phyloP scores from a whole-genome alignment of 1,140 invertebrate species.

The Acromyrmex charruanus region DNA sequence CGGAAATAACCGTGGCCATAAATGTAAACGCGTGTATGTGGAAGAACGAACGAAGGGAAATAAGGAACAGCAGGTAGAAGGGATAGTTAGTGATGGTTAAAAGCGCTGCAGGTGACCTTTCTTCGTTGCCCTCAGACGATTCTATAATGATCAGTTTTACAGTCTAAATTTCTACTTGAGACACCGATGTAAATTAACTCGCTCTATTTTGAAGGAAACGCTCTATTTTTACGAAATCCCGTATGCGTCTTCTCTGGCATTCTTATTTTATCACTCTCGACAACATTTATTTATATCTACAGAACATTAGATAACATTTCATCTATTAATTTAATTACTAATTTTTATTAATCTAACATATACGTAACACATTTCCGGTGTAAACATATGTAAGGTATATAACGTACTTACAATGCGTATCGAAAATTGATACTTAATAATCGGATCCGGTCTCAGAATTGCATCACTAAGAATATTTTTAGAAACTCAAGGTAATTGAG shows the following conservation, averaged over 20 bases:
- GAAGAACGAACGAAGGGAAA: slow-evolving; percentile 28
- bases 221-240: neutral
- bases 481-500: neutral
- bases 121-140: neutral
- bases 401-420: neutral
- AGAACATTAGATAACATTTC: neutral
- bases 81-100: slow-evolving; percentile 54
- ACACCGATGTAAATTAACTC: slow-evolving; percentile 23
- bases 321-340: neutral
- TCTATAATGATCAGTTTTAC: slow-evolving; percentile 56
- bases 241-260: neutral
- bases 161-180: slow-evolving; percentile 38
- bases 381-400: neutral
- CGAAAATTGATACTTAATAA: slow-evolving; percentile 12
- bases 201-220: neutral
- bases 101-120: slow-evolving; percentile 66
- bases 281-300: neutral
- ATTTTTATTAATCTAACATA: neutral
- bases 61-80: slow-evolving; percentile 15
- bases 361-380: neutral
- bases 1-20: slow-evolving; percentile 70
- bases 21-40: slow-evolving; percentile 49
- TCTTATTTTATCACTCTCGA: neutral
- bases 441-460: neutral
- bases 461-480: slow-evolving; percentile 10